Percentiles rank a stretch among this genome's conserved stretches.
Conservation (phyloP, 2,888 invertebrate genomes). For the Cerastis rubricosa region DNA sequence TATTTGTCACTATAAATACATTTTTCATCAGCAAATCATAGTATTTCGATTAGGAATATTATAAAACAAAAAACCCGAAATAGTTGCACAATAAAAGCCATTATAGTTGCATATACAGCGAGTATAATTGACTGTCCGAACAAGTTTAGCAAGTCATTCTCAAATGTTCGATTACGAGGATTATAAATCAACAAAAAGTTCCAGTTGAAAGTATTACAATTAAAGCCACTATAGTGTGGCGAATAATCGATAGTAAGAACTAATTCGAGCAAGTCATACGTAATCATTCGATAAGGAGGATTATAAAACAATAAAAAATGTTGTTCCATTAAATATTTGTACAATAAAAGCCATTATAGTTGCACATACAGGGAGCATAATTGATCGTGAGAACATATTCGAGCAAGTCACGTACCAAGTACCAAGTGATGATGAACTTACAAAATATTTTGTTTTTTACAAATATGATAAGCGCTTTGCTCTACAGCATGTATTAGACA, state of each 20-base stretch:
- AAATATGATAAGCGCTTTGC: background rate
- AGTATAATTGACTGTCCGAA: background rate
- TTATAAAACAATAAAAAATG: background rate
- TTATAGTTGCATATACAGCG: slow-evolving; percentile 7
- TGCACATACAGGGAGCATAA: slow-evolving; percentile 7
- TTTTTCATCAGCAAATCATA: background rate
- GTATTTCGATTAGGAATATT: background rate
- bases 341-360: slow-evolving; percentile 2
- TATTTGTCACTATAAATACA: background rate
- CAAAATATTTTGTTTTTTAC: background rate
- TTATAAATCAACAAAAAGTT: background rate
- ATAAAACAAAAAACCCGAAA: background rate
- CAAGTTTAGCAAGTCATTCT: slow-evolving; percentile 14
- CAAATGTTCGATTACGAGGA: background rate
- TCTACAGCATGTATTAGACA: background rate
- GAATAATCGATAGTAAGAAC: background rate
- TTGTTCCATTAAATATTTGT: background rate
- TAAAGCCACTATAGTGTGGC: slow-evolving; percentile 4
- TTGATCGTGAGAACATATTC: background rate
- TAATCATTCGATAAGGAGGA: background rate
- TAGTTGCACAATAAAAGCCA: slow-evolving; percentile 1
- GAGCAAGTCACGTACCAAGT: slow-evolving; percentile 9
- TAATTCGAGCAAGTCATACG: background rate
- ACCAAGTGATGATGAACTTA: background rate
- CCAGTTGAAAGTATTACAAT: background rate